Percentiles rank a stretch among this genome's conserved stretches.
These are phyloP conservation scores for Ceramica pisi DNA, from an alignment of 2,888 invertebrate species.

Conservation along the genomic window DNA sequence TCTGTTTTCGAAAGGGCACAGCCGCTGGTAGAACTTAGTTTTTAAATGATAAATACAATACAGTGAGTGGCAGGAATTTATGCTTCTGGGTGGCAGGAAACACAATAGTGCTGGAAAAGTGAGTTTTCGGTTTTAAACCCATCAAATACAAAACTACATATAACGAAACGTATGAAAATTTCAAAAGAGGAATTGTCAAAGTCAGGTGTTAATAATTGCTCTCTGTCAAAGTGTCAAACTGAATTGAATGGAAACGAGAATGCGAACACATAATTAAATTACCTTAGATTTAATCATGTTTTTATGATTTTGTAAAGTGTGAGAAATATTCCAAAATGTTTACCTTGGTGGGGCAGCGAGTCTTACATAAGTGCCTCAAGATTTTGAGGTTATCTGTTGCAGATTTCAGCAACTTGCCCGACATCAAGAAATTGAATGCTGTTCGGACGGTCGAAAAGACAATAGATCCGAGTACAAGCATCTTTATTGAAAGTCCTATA, in stretches of 20 bases:
- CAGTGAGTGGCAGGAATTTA: too few species aligned
- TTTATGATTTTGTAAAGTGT: conserved; percentile 62
- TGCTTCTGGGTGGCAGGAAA: too few species aligned
- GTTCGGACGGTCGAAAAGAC: conserved; percentile 88
- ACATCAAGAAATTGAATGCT: conserved; percentile 85
- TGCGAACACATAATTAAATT: conserved; percentile 73
- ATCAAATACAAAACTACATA: too few species aligned
- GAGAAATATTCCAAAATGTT: conserved; percentile 78
- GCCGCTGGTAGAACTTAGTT: too few species aligned
- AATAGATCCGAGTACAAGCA: conserved; percentile 86
- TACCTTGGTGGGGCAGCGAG: conserved; percentile 79
- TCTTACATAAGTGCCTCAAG: conserved; percentile 87
- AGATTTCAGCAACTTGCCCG: conserved; percentile 85
- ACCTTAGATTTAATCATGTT: conserved; percentile 71
- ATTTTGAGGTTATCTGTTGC: conserved; percentile 89
- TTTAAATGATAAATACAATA: too few species aligned
- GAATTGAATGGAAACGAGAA: conserved; percentile 65
- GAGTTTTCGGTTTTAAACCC: too few species aligned
- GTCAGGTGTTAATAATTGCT: conserved; percentile 75
- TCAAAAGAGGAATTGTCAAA: conserved; percentile 79
- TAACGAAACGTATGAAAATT: conserved; percentile 44
- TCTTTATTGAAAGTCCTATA: conserved; percentile 89
- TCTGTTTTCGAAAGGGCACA: too few species aligned
- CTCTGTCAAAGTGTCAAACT: conserved; percentile 75
- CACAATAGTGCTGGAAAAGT: too few species aligned